phyloP scores from a whole-genome alignment of 2,113 vertebrate species.

The Buteo buteo region DNA sequence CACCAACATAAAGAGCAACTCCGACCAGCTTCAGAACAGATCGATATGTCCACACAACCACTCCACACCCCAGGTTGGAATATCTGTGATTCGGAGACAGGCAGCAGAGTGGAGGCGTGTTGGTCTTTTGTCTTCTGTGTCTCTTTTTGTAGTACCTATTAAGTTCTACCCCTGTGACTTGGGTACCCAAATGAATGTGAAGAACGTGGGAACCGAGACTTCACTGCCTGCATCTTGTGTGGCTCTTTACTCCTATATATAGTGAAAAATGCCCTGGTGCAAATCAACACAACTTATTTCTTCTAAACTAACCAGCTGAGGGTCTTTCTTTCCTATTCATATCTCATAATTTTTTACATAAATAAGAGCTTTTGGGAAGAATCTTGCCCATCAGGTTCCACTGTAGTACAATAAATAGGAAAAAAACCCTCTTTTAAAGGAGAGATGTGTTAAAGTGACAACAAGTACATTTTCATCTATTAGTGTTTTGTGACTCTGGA shows the following conservation, averaged over 20 bases:
- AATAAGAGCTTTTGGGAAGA: not conserved
- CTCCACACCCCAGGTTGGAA: not conserved
- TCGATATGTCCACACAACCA: not conserved
- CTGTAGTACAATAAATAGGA: not conserved
- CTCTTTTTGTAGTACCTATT: not conserved
- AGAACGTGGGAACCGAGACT: not conserved
- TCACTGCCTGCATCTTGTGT: not conserved
- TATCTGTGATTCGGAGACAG: not conserved
- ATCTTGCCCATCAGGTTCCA: not conserved
- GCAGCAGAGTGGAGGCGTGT: not conserved
- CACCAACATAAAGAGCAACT: not conserved
- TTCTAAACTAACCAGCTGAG: not conserved
- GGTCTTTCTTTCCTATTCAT: not conserved
- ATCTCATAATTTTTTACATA: not conserved
- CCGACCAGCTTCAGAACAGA: not conserved
- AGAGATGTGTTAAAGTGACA: not conserved
- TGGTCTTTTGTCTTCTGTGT: not conserved
- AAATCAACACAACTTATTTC: not conserved
- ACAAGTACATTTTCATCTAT: not conserved
- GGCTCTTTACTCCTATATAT: not conserved
- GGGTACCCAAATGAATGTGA: not conserved
- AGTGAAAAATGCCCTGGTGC: not conserved
- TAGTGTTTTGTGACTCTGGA: not conserved
- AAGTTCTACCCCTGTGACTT: not conserved
- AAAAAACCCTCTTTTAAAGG: not conserved